Base-by-base conservation (phyloP, 2,113 vertebrate species). In the Aleadryas rufinucha region DNA sequence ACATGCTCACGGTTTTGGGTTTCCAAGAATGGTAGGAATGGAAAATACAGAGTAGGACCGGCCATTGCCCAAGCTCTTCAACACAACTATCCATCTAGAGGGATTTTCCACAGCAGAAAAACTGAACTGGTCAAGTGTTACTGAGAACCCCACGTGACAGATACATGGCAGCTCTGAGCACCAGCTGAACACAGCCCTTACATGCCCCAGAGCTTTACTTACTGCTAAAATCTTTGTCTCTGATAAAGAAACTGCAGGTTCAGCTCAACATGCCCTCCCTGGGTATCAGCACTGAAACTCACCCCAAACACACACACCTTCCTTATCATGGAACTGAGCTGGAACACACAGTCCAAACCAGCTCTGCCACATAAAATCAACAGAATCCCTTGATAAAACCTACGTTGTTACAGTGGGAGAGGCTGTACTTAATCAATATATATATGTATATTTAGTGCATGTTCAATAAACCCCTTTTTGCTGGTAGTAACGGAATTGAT, bases 301-400 rank as follows among this genome's bases (percentile, higher is more conserved):
- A 37, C 53, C 76, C 64, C 86, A 65, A 75, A 83, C 26, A 72
- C 90, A 72, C 90, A 88, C 85, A 56, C 83, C 72, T 87, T 66
- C 79, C 68, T 93, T 94, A 90, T 92, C 86, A 4, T 1, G 0
- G 84, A 78, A 47, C 4, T 52, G 79, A 78, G 90, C 64, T 68
- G 83, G 64, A 94, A 90, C 68, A 68, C 49, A n/a, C 49, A 53
- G 86, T 93, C 37, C 88, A 79, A 65, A 50, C 56, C 54, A 89
- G 65, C 65, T 83, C 74, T 89, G 84, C 91, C 91, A 87, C 81
- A 78, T 39, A 71, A 72, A 95, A 93, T 92, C 85, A 97, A 96
- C 83, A 96, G 80, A 54, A 94, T 79, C 65, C 22, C 61, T 64
- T 71, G 88, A 96, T 84, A 94, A 95, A 94, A 70, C 74, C 50